These are phyloP conservation scores for Xenus cinereus DNA, from an alignment of 2,113 vertebrate genomes.

Conservation along the genomic window DNA sequence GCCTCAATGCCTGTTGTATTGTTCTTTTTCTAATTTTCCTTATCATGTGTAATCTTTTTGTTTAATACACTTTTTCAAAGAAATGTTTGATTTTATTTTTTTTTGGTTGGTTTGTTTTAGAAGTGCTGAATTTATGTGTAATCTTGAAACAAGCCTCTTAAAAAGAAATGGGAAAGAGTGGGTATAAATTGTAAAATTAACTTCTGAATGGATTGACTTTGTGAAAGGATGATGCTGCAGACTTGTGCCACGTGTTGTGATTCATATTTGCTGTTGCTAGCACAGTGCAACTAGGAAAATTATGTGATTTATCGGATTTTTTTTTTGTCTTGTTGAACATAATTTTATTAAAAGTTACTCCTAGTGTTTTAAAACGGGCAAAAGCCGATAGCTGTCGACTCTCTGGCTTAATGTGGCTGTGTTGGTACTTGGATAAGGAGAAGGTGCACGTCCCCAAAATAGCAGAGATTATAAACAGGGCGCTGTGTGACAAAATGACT, in stretches of 20 bases:
- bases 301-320: neutral
- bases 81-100: neutral
- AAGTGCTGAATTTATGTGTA: neutral
- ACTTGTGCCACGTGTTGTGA: neutral
- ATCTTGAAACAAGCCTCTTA: neutral
- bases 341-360: conserved; percentile 17
- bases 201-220: neutral
- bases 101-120: neutral
- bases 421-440: neutral
- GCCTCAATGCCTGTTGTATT: neutral
- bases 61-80: conserved; percentile 9
- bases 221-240: neutral
- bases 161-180: neutral
- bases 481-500: neutral
- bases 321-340: neutral
- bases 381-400: neutral
- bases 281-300: neutral
- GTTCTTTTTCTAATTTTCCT: neutral
- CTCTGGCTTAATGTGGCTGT: neutral
- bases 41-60: neutral
- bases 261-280: neutral
- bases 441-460: accelerated
- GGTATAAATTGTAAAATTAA: neutral
- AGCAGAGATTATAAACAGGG: neutral
- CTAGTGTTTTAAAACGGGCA: neutral